Evolutionary conservation across 2,113 vertebrate genomes (phyloP).

Genomic region (Sorex fumeus): DNA sequence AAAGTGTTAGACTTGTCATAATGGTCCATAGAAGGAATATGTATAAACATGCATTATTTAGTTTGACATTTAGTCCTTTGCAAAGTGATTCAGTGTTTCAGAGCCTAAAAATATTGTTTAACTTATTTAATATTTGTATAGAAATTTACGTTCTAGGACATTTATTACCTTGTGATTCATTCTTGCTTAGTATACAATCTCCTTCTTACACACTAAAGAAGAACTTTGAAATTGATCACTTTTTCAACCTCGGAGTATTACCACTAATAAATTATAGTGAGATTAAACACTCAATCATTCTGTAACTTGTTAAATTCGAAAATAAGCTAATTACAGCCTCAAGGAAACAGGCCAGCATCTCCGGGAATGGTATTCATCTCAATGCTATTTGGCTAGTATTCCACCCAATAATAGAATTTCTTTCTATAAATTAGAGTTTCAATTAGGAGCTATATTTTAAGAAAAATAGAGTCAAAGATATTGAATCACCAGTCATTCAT

Average conservation of each 20-base stretch:
- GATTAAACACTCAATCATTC: constrained; percentile 61
- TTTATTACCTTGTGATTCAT: constrained; percentile 79
- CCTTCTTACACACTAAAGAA: constrained; percentile 66
- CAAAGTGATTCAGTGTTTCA: constrained; percentile 71
- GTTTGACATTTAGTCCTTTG: constrained; percentile 76
- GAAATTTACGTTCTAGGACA: constrained; percentile 73
- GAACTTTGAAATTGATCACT: constrained; percentile 62
- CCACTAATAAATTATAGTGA: constrained; percentile 52
- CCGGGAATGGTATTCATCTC: background rate
- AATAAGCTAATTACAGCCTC: background rate
- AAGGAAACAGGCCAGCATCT: background rate
- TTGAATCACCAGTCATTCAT: background rate
- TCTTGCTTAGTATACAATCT: constrained; percentile 33
- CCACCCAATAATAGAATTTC: background rate
- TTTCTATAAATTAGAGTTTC: background rate
- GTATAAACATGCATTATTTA: constrained; percentile 73
- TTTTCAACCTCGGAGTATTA: constrained; percentile 51
- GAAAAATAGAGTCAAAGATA: background rate
- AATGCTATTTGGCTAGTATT: background rate
- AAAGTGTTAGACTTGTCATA: constrained; percentile 63
- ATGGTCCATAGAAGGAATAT: constrained; percentile 62
- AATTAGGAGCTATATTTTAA: background rate
- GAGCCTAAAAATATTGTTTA: constrained; percentile 71
- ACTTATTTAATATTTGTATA: constrained; percentile 81
- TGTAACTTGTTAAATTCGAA: constrained; percentile 52